These are phyloP conservation scores for Drosophila asahinai DNA, from an alignment of 1,140 invertebrate species.

Conservation along the genomic window DNA sequence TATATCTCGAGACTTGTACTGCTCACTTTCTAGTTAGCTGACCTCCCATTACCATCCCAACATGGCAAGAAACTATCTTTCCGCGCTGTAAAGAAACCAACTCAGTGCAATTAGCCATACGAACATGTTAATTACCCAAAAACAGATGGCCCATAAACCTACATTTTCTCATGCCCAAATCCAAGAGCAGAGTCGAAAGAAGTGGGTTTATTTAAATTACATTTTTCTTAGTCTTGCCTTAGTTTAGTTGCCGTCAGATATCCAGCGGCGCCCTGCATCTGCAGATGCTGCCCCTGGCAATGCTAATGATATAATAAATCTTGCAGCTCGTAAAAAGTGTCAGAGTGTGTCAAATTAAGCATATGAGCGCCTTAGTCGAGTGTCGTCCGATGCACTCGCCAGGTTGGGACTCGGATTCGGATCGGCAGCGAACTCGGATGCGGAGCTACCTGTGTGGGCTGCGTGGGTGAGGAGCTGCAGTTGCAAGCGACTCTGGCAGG, in stretches of 20 bases:
- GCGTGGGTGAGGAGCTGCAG: slow-evolving; percentile 21
- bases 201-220: slow-evolving; percentile 67
- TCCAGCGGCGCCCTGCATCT: slow-evolving; percentile 10
- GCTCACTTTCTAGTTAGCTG: slow-evolving; percentile 32
- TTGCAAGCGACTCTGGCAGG: slow-evolving; percentile 7
- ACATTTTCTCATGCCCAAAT: slow-evolving; percentile 59
- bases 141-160: slow-evolving; percentile 71
- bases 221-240: slow-evolving; percentile 27
- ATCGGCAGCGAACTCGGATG: not conserved
- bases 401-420: not conserved
- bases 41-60: slow-evolving; percentile 19
- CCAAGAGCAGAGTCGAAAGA: slow-evolving; percentile 34
- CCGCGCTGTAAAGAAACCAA: slow-evolving; percentile 21
- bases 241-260: slow-evolving; percentile 28
- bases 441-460: slow-evolving; percentile 29
- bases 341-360: slow-evolving; percentile 71
- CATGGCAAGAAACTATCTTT: slow-evolving; percentile 6
- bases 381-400: slow-evolving; percentile 26
- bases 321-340: slow-evolving; percentile 62
- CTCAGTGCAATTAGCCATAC: slow-evolving; percentile 64
- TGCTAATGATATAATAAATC: slow-evolving; percentile 78
- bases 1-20: not conserved
- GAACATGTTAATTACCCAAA: slow-evolving; percentile 68
- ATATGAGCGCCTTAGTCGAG: slow-evolving; percentile 17
- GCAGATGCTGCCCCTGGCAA: slow-evolving; percentile 30